Conservation (phyloP, 2,888 invertebrate species). For the Diadromus collaris region DNA sequence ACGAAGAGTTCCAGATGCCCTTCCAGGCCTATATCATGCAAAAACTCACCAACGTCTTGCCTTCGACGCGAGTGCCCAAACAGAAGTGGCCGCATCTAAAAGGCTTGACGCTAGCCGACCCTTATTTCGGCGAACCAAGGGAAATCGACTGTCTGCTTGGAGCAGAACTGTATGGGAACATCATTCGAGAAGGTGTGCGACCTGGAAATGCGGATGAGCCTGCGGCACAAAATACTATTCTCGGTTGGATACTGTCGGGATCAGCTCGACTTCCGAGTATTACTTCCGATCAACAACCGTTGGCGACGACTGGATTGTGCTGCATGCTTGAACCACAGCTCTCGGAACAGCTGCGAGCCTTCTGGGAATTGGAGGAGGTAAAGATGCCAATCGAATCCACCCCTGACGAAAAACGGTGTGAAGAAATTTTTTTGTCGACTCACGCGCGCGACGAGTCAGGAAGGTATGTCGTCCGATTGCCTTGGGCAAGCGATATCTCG, state of each 20-base stretch:
- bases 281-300: neutral
- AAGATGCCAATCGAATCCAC: neutral
- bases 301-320: neutral
- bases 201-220: neutral
- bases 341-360: neutral
- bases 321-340: neutral
- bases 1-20: too few species aligned
- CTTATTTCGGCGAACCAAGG: neutral
- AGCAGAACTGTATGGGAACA: neutral
- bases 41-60: neutral
- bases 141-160: neutral
- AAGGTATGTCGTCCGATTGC: neutral
- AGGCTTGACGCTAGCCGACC: neutral
- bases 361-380: neutral
- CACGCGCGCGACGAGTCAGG: neutral
- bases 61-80: neutral
- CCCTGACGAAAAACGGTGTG: neutral
- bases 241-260: neutral
- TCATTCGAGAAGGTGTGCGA: neutral
- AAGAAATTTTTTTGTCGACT: neutral
- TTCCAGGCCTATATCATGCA: neutral
- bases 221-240: neutral
- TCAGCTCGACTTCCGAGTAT: neutral
- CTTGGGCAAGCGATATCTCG: neutral
- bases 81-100: neutral